Conservation (phyloP, 2,888 invertebrate species). For the Drosophila cyrtoloma region DNA sequence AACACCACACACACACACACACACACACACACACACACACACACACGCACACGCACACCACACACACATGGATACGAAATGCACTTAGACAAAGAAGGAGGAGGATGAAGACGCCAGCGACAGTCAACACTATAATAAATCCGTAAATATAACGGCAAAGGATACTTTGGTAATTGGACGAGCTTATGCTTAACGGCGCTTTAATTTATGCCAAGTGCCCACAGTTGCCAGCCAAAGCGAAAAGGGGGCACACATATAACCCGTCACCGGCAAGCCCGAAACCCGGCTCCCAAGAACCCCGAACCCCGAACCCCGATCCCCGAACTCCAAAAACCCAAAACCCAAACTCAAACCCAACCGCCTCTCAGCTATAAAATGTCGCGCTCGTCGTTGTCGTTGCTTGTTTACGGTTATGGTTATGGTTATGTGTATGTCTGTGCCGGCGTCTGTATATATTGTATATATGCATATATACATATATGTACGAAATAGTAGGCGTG, state of each 20-base stretch:
- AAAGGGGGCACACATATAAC: constrained; percentile 6
- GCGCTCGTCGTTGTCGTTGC: constrained; percentile 70
- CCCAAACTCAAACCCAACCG: constrained; percentile 4
- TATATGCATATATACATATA: constrained; percentile 14
- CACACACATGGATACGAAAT: constrained; percentile 19
- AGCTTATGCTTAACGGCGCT: constrained; percentile 79
- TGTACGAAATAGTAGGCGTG: constrained; percentile 48
- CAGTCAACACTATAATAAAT: constrained; percentile 79
- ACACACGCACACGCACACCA: neutral
- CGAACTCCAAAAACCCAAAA: constrained; percentile 1
- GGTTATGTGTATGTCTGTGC: constrained; percentile 35
- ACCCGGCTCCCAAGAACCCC: constrained; percentile 4
- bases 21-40: neutral
- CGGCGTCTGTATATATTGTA: constrained; percentile 17
- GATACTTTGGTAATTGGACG: constrained; percentile 79
- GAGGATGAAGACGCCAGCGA: constrained; percentile 34
- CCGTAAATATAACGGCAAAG: constrained; percentile 75
- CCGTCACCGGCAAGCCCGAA: constrained; percentile 9
- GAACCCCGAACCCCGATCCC: constrained; percentile 12
- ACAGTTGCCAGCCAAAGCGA: constrained; percentile 34
- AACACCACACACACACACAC: neutral
- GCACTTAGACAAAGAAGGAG: constrained; percentile 35
- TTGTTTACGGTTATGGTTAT: constrained; percentile 75
- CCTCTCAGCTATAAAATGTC: constrained; percentile 70
- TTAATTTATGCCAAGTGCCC: constrained; percentile 76